Base-by-base conservation (phyloP, 1,140 invertebrate species). In the Dinoponera quadriceps region DNA sequence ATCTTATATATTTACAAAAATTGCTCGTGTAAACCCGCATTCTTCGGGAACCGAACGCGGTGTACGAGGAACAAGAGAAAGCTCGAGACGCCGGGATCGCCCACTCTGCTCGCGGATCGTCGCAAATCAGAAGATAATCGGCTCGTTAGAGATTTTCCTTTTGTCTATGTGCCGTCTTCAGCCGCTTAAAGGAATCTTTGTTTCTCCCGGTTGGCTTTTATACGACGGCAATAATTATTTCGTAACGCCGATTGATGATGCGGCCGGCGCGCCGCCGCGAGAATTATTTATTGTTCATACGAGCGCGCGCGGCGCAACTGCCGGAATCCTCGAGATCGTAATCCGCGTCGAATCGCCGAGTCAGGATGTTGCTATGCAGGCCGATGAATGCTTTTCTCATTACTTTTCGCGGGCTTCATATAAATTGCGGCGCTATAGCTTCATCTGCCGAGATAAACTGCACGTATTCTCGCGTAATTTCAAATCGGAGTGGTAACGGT, bases 181-280 rank as follows among this genome's bases (percentile, higher is more conserved):
- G 77, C 27, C 75, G n/a, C 18, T 63, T 27, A 18, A 51, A 71
- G 48, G 48, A 48, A 51, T 62, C 82, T 87, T 88, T 88, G 86
- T 88, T 88, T 88, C 57, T 87, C 27, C 7, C 44, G 68, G 11
- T 54, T 81, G 22, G 54, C 54, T 86, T 82, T 88, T 82, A 78
- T 73, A 68, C 71, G 69, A 87, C 54, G 49, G 73, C 68, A 80
- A 83, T 88, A 87, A 88, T 88, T 87, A 85, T 88, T 88, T 88
- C 86, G 83, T 83, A 88, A 88, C 71, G 55, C 49, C 63, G 54
- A 38, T 81, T 84, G 83, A 84, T 80, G 81, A 68, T 27, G 29
- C 20, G 48, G 29, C 81, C 57, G 78, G 27, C 22, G 38, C 73
- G 44, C 73, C 57, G 78, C 38, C 22, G 27, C 68, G 85, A 74